Evolutionary conservation across 2,888 invertebrate species (phyloP), one percentile per base, ranked within the genome.

Genomic region (Conops quadrifasciatus): DNA sequence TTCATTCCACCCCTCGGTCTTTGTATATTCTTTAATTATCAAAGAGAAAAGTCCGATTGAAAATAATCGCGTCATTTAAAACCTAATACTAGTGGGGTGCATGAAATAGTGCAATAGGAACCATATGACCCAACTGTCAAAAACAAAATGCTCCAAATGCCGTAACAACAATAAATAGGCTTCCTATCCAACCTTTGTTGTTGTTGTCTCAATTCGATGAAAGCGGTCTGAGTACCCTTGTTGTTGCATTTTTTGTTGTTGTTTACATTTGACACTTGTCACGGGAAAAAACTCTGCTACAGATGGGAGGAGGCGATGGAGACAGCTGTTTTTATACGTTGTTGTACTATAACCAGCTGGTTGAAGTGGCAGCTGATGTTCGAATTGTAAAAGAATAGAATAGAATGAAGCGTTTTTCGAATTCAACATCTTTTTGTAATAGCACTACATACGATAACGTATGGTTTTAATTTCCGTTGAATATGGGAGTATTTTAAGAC

Each of bases 261-360:
- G 79, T 80, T 80, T 80, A 80, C 79, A 75, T 76, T 75, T 65
- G 73, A 71, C 73, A 73, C 71, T 75, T 77, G 76, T 70, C 64
- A 69, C 28, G n/a, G 21, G 19, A 51, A 60, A 49, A 47, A 51
- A 59, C 59, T 30, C 7, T 24, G 16, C 16, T 30, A 1, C 21
- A 16, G 16, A 47, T 21, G 73, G 28, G 26, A 70, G 67, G 71
- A 43, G 21, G 70, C 51, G 70, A 71, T 51, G 70, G 69, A 74
- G 69, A 74, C 69, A 72, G 72, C 65, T 66, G 68, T 62, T 59
- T 19, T 16, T 16, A n/a, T n/a, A n/a, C 26, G 30, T 60, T 60
- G 65, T 51, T 24, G 49, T 28, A 59, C 5, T 36, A 43, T 21
- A 43, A 56, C 30, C 74, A 73, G 73, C 70, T 71, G 72, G 24